Evolutionary conservation across 2,888 invertebrate genomes (phyloP), one percentile per base, ranked within the genome.

Genomic region (Cheilosia urbana): DNA sequence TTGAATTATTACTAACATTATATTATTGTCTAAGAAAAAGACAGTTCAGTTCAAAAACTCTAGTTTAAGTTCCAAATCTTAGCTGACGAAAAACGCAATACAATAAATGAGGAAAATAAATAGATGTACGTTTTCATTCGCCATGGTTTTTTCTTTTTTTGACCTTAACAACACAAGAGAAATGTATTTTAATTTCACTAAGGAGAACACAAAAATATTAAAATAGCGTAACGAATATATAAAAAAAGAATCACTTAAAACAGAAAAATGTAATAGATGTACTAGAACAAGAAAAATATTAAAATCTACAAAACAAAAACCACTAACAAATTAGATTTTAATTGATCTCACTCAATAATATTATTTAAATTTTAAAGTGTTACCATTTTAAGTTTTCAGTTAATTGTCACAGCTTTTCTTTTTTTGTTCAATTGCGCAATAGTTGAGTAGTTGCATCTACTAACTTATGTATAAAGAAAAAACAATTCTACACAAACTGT

Each of bases 301-400:
- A 45, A 73, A 63, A 51, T 57, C 37, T 27, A 47, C 19, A 17
- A n/a, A 68, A 62, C 11, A 55, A 69, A 55, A 75, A 21, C 66
- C 66, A 57, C 49, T 47, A 58, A 58, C 21, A 58, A 58, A 58
- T 34, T 84, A 79, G 75, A 76, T 76, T 80, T 79, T 79, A 84
- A 76, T 76, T 80, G 84, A 84, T 84, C 84, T 84, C 84, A 84
- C 65, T 80, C 75, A 13, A 66, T 83, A 82, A 77, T 62, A 66
- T 49, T 71, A 77, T 77, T 77, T 71, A 53, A 65, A 66, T 47
- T 40, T 30, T 45, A 71, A 34, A 42, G 37, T 49, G 24, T 37
- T 45, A 63, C 42, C 66, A 76, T 53, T 19, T 40, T 66, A 75
- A 49, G 65, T 75, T 75, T 58, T 21, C 42, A 40, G 49, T 19